These are phyloP conservation scores for Rhabdophis nuchalis DNA, from an alignment of 2,797 vertebrate genomes.

Conservation along the genomic window DNA sequence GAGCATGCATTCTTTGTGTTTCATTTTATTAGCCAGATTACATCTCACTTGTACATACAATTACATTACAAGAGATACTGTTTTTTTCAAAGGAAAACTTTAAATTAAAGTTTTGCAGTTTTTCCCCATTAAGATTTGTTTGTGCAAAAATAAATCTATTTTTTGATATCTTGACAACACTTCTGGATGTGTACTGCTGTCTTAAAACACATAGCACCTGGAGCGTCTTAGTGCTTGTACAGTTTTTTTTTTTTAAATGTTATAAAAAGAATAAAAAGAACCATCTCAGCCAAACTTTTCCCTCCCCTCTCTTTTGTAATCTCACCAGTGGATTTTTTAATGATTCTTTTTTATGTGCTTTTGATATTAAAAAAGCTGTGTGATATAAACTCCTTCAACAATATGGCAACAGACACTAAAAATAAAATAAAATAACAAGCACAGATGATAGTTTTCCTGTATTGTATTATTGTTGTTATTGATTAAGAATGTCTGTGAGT, in stretches of 20 bases:
- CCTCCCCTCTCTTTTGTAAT: slow-evolving; percentile 24
- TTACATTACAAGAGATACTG: neutral
- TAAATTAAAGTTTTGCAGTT: neutral
- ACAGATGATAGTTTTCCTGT: neutral
- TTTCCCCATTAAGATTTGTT: neutral
- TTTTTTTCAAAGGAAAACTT: neutral
- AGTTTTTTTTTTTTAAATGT: slow-evolving; percentile 27
- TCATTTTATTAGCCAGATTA: neutral
- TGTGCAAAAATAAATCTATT: neutral
- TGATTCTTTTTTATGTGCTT: neutral
- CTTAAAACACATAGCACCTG: slow-evolving; percentile 19
- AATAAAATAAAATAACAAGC: neutral
- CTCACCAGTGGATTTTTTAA: neutral
- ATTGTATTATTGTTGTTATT: neutral
- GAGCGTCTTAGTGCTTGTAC: neutral
- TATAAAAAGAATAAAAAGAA: slow-evolving; percentile 8
- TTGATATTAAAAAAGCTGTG: slow-evolving; percentile 7
- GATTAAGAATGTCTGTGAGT: neutral
- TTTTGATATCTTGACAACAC: neutral
- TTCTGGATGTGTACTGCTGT: neutral
- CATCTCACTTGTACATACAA: neutral
- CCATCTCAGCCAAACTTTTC: neutral
- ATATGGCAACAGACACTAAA: neutral
- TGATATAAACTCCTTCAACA: slow-evolving; percentile 1
- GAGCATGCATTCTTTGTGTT: neutral